These are phyloP conservation scores for Magallana gigas DNA, from an alignment of 1,140 invertebrate species.

Conservation along the genomic window DNA sequence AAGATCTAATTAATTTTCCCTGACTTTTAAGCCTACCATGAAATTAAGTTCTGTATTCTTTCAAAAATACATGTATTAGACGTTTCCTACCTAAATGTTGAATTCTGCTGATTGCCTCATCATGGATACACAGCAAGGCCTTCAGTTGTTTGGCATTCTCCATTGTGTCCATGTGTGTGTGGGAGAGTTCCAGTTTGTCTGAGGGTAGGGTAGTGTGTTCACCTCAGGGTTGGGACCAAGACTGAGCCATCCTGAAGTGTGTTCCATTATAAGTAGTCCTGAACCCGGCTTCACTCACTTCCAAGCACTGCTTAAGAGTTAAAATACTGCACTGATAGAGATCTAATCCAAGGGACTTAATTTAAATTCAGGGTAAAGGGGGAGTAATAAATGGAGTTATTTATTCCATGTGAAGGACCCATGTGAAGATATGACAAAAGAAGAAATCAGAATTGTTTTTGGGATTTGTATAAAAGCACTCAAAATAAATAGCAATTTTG, in stretches of 20 bases:
- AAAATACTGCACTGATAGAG: too few species aligned
- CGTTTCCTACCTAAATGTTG: neutral
- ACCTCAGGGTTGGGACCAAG: neutral
- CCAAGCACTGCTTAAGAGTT: neutral
- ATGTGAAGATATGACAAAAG: neutral
- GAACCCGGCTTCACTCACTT: neutral
- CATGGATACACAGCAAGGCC: neutral
- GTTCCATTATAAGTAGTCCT: neutral
- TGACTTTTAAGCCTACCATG: too few species aligned
- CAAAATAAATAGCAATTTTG: slow-evolving; percentile 2
- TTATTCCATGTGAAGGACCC: neutral
- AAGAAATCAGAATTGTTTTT: neutral
- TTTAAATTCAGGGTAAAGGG: neutral
- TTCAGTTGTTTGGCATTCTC: neutral
- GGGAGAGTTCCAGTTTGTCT: neutral
- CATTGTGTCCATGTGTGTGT: neutral
- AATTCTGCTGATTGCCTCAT: neutral
- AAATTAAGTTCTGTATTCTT: too few species aligned
- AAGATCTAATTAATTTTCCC: too few species aligned
- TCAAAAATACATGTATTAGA: too few species aligned
- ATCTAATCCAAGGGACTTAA: neutral
- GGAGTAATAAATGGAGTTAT: neutral
- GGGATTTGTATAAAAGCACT: neutral
- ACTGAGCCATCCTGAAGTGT: neutral
- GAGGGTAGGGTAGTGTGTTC: neutral